A percentile compares a stretch with the other conserved stretches of the same genome.
phyloP scores from a whole-genome alignment of 2,113 vertebrate genomes.

The Heterotis niloticus region DNA sequence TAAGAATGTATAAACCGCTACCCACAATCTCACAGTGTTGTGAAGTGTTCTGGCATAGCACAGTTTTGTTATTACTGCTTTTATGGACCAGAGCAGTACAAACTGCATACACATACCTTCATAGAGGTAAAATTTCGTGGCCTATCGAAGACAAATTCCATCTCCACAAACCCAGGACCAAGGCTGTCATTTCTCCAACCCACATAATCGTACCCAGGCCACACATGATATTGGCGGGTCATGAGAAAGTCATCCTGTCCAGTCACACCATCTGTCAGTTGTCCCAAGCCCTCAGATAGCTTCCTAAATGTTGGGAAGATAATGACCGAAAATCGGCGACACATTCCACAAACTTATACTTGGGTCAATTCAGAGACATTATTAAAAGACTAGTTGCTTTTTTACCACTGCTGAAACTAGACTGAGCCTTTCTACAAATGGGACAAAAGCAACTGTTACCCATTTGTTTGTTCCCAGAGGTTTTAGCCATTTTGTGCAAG shows the following conservation, averaged over 20 bases:
- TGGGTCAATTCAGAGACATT: background rate
- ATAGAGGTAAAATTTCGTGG: slow-evolving; percentile 76
- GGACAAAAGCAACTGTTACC: background rate
- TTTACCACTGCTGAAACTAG: background rate
- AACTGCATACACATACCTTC: slow-evolving; percentile 59
- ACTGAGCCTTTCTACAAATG: background rate
- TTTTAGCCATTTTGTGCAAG: too few relatives aligned
- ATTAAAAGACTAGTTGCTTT: background rate
- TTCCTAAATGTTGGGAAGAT: slow-evolving; percentile 56
- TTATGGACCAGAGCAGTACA: too few relatives aligned
- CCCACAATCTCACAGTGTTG: too few relatives aligned
- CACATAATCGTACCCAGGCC: slow-evolving; percentile 77
- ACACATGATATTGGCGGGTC: slow-evolving; percentile 63
- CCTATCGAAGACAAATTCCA: slow-evolving; percentile 75
- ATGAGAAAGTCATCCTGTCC: slow-evolving; percentile 71
- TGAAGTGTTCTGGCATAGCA: too few relatives aligned
- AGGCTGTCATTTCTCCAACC: slow-evolving; percentile 76
- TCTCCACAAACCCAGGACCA: slow-evolving; percentile 60
- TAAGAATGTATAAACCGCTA: too few relatives aligned
- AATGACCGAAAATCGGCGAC: background rate
- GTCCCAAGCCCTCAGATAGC: slow-evolving; percentile 67
- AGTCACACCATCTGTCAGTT: slow-evolving; percentile 73
- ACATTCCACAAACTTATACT: rapidly evolving
- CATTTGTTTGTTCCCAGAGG: background rate
- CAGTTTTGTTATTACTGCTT: too few relatives aligned